Evolutionary conservation across 1,140 invertebrate genomes (phyloP).

Genomic region (Cepaea nemoralis): DNA sequence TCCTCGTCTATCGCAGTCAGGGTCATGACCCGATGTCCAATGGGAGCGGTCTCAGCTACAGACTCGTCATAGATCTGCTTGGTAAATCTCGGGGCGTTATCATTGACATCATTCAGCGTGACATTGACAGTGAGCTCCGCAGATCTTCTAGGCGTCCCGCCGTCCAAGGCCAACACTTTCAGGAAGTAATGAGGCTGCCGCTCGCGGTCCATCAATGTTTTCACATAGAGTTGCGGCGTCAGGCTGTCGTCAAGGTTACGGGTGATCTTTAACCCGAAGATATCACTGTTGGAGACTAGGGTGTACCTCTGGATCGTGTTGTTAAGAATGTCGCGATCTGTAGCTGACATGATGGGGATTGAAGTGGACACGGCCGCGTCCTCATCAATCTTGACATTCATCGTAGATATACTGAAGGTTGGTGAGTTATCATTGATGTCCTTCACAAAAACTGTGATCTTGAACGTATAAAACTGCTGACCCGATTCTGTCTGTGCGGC

Average conservation of each 20-base stretch:
- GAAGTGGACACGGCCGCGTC: constrained; percentile 74
- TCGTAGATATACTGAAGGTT: constrained; percentile 75
- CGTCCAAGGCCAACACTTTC: constrained; percentile 88
- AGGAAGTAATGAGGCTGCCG: constrained; percentile 83
- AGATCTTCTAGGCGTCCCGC: constrained; percentile 88
- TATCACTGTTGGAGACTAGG: constrained; percentile 43
- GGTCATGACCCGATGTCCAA: constrained; percentile 72
- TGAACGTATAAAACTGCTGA: constrained; percentile 49
- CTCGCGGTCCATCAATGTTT: constrained; percentile 86
- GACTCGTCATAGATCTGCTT: constrained; percentile 84
- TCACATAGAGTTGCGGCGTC: constrained; percentile 46
- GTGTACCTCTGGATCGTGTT: constrained; percentile 55
- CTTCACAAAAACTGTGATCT: constrained; percentile 51
- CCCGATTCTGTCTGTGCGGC: constrained; percentile 41
- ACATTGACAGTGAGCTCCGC: constrained; percentile 84
- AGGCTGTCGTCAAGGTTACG: constrained; percentile 41
- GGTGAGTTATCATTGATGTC: constrained; percentile 96
- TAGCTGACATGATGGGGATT: constrained; percentile 75
- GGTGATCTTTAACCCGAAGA: constrained; percentile 38
- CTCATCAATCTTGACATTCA: constrained; percentile 69
- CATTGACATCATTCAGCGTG: constrained; percentile 87
- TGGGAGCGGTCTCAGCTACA: constrained; percentile 63
- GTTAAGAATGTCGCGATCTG: constrained; percentile 75
- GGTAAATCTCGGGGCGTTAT: constrained; percentile 88
- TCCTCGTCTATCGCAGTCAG: constrained; percentile 87